Evolutionary conservation across 2,797 vertebrate species (phyloP).

Genomic region (Decapterus maruadsi): DNA sequence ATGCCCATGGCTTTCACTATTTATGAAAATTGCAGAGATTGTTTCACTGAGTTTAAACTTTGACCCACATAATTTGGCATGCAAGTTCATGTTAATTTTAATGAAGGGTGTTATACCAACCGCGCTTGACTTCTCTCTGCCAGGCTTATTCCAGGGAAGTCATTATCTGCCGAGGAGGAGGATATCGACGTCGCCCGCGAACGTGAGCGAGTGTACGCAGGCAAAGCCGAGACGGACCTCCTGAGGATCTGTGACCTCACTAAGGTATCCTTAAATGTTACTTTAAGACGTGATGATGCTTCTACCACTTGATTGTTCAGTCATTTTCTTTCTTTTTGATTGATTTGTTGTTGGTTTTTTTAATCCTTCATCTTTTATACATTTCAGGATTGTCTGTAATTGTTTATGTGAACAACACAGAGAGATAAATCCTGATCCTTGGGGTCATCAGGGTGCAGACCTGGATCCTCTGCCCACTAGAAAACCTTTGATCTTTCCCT

Average conservation of each 20-base stretch:
- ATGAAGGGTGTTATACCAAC: conserved; percentile 56
- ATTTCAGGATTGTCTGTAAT: neutral
- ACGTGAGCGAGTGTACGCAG: conserved; percentile 89
- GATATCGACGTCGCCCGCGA: conserved; percentile 94
- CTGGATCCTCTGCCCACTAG: conserved; percentile 3
- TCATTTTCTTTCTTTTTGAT: neutral
- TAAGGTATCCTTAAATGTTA: conserved; percentile 86
- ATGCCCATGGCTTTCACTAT: conserved; percentile 36
- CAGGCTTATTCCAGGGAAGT: conserved; percentile 87
- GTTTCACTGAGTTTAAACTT: conserved; percentile 62
- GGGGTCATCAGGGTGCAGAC: neutral
- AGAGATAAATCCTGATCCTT: neutral
- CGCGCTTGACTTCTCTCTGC: conserved; percentile 41
- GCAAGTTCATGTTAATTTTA: conserved; percentile 57
- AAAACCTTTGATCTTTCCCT: neutral
- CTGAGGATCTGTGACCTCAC: conserved; percentile 93
- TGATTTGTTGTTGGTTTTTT: neutral
- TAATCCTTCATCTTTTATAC: neutral
- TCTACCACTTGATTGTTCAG: neutral
- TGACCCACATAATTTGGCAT: conserved; percentile 63
- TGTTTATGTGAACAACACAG: neutral
- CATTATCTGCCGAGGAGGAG: conserved; percentile 87
- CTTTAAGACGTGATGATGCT: neutral
- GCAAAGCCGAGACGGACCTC: conserved; percentile 90
- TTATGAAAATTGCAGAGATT: conserved; percentile 67